Evolutionary conservation across 2,797 vertebrate species (phyloP), one percentile per base, ranked within the genome.

Genomic region (Tapera naevia): DNA sequence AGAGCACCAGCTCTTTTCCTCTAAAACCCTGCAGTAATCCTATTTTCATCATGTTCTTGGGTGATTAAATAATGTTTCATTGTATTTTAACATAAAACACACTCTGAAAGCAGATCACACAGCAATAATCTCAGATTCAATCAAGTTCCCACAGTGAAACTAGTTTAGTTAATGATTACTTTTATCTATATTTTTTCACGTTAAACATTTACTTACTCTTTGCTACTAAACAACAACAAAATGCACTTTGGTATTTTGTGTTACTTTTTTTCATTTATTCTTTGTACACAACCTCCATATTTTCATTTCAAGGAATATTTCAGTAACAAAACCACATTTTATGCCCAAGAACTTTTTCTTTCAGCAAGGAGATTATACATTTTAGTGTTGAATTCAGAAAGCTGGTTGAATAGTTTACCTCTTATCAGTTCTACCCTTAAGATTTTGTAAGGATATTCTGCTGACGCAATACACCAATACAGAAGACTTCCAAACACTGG

Each of bases 71-170:
- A 83, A 69, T 6, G 9, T 62, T 93, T 79, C 25, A 51, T 37
- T 60, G 16, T 72, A 71, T 82, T 75, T 94, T 66, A 92, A 72
- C 18, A n/a, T 70, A 69, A 84, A 89, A 60, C 27, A 76, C 25
- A 54, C 37, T 72, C 60, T 91, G 86, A 88, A 88, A 65, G 81
- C 27, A 50, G 23, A 57, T 51, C 54, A 80, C 9, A 85, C 72
- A 73, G 62, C 43, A 79, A 39, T 61, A 35, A 15, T 51, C 75
- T 88, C 48, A 39, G 60, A 93, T 78, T 76, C 57, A 93, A 43
- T 91, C 66, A 94, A 86, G 80, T 70, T 89, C 71, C 81, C 75
- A 71, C 80, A 70, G 82, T 43, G 88, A 92, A 92, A 72, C 56
- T 61, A 58, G 54, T 80, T 91, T 66, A 89, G 84, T 80, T 95